Base-by-base conservation (phyloP, 2,888 invertebrate genomes). In the Cyclophora albipunctata region DNA sequence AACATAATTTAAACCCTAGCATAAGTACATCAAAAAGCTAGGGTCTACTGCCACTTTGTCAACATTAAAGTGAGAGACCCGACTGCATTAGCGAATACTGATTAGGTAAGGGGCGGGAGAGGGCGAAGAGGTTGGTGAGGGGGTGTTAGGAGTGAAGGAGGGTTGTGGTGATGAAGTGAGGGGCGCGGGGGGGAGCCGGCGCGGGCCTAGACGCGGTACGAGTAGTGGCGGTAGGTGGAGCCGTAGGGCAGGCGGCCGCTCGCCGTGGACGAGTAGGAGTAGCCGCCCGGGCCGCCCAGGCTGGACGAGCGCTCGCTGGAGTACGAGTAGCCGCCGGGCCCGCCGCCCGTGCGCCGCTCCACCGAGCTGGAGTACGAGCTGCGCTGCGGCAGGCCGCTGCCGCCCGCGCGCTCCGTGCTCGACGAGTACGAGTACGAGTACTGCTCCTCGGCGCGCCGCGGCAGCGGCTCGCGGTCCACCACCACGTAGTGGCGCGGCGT, bases 401-500 rank as follows among this genome's bases (percentile, higher is more conserved):
- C 90, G 55, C 78, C 54, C 69, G 89, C 77, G 64, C 87, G 84
- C 79, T 90, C 81, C 75, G 91, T 89, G 66, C 90, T 89, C 80
- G 93, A 92, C 80, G 91, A 88, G 90, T 95, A 95, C 63, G 94
- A 92, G 90, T 95, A 95, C 68, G 94, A 94, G 91, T 95, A 96
- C 90, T 95, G 94, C 90, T 94, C 91, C 81, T 95, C 94, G 67
- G 93, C 93, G 78, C 92, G 91, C 53, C 91, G 90, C 68, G 91
- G 90, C 73, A 90, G 85, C 71, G 92, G 92, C 69, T 93, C 91
- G 79, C 95, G 94, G 84, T 93, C 92, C 82, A 95, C 94, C 89
- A 95, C 93, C 91, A 95, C 95, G 91, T 95, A 94, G 84, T 96
- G 94, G 73, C 96, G 95, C 89, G 93, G 95, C 90, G 93, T 95